phyloP scores from a whole-genome alignment of 2,797 vertebrate species.

The Crax fasciolata region DNA sequence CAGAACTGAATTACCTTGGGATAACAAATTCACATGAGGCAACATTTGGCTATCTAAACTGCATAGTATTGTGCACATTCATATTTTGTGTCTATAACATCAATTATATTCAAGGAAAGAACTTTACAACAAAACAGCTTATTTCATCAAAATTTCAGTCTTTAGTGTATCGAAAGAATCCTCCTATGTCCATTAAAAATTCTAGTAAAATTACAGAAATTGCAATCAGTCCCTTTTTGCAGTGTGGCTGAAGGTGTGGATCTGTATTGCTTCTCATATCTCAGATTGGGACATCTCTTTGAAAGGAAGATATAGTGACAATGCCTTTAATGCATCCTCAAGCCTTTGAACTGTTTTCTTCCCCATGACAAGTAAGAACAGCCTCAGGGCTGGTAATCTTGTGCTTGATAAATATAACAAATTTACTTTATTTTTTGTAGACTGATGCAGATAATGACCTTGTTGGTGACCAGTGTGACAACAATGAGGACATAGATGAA shows the following conservation, averaged over 20 bases:
- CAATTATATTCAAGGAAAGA: not conserved
- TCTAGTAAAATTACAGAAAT: not conserved
- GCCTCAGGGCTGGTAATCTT: not conserved
- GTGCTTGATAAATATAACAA: not conserved
- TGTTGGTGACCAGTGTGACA: slow-evolving; percentile 97
- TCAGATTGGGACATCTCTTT: not conserved
- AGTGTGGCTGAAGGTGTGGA: not conserved
- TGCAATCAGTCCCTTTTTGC: not conserved
- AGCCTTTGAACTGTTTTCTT: not conserved
- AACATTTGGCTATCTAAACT: not conserved
- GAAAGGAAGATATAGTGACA: not conserved
- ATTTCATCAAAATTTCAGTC: not conserved
- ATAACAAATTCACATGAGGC: not conserved
- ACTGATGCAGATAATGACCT: slow-evolving; percentile 93
- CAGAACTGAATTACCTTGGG: not conserved
- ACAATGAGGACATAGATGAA: slow-evolving; percentile 96
- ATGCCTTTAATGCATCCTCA: not conserved
- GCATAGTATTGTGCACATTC: not conserved
- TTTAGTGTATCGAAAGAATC: not conserved
- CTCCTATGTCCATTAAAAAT: not conserved
- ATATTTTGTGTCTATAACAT: not conserved
- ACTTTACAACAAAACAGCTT: not conserved
- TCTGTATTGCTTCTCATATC: not conserved
- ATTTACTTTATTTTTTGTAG: slow-evolving; percentile 71
- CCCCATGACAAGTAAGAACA: not conserved